Evolutionary conservation across 2,888 invertebrate genomes (phyloP).

Genomic region (Acheta domesticus): DNA sequence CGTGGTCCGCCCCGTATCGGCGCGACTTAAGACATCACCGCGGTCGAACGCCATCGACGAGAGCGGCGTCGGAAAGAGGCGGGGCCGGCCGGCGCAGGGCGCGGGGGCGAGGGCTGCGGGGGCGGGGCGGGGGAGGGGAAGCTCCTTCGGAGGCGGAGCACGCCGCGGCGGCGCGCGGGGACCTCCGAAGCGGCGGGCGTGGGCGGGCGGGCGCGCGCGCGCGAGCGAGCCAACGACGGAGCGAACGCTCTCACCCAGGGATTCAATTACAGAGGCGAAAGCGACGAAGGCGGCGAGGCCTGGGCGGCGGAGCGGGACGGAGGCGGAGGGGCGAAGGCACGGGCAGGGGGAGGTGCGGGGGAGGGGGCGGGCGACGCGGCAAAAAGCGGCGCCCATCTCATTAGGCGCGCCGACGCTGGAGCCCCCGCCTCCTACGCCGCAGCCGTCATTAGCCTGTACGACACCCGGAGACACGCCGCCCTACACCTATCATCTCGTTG

Average conservation of each 20-base stretch:
- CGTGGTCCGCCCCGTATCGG: neutral
- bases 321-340: neutral
- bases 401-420: neutral
- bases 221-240: neutral
- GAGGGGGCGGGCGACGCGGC: neutral
- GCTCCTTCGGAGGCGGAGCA: slow-evolving; percentile 2
- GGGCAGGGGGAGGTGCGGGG: neutral
- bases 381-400: slow-evolving; percentile 18
- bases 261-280: neutral
- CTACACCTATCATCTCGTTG: slow-evolving; percentile 1
- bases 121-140: neutral
- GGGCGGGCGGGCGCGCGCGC: neutral
- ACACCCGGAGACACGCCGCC: slow-evolving; percentile 10
- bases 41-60: neutral
- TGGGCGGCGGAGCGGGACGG: neutral
- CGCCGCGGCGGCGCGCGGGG: neutral
- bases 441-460: slow-evolving; percentile 18
- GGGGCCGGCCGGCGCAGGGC: neutral
- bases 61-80: neutral
- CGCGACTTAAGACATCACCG: neutral
- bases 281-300: neutral
- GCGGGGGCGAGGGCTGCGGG: neutral
- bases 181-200: neutral
- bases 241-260: neutral
- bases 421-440: neutral